Evolutionary conservation across 2,113 vertebrate species (phyloP), one percentile per base, ranked within the genome.

Genomic region (Leucopsar rothschildi): DNA sequence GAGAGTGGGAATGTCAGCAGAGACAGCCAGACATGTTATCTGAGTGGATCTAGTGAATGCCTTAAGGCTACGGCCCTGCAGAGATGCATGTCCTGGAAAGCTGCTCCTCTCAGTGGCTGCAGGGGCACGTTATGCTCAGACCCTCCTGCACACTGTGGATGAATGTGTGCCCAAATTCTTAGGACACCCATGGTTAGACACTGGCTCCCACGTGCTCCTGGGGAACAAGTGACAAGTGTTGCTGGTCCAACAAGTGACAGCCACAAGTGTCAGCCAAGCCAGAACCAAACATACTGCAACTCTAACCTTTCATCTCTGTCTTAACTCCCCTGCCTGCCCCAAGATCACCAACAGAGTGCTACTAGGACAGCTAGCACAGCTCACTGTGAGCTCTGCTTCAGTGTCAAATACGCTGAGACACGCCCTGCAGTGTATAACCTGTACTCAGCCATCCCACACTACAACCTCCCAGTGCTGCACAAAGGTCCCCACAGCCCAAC

Each of bases 391-490:
- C 17, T 39, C 44, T 50, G 35, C 60, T 91, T 61, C 66, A 24
- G 50, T 1, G 0, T 47, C 53, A 35, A 29, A 37, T 44, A 23
- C 0, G 0, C 39, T 5, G n/a, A 87, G 55, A 35, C 2, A 3
- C 10, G 27, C 28, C 44, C 49, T 66, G 44, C 52, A 83, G 68
- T 6, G 3, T 21, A 40, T 12, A 50, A 39, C 12, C 23, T 0
- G 0, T 13, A 9, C 53, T 17, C 50, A 49, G 44, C 59, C 23
- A 53, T 4, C 29, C 44, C n/a, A 45, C 56, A 78, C 15, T 7
- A 35, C 57, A 75, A 44, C 55, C 45, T 21, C 11, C 18, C 53
- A 50, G 12, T 8, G 42, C 39, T 49, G 29, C 61, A 59, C 0
- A 0, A 76, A 75, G 57, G 24, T 42, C 15, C 22, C 49, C 56